These are phyloP conservation scores for Cryptocheilus praepositus DNA, from an alignment of 2,888 invertebrate species.

Conservation along the genomic window DNA sequence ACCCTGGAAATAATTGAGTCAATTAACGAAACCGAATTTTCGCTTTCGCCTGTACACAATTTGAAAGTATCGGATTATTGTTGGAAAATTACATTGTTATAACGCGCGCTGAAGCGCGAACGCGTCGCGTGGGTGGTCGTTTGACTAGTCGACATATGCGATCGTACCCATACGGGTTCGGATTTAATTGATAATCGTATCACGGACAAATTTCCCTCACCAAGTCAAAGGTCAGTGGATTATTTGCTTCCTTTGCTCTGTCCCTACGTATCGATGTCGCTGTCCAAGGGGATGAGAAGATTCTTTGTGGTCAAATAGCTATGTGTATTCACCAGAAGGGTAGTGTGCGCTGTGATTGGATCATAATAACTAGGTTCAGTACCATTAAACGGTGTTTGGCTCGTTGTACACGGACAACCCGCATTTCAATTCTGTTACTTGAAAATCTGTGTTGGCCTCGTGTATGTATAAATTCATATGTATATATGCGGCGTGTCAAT, in stretches of 20 bases:
- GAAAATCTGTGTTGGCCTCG: too few relatives aligned
- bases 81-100: conserved; percentile 33
- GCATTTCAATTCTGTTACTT: too few relatives aligned
- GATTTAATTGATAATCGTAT: conserved; percentile 8
- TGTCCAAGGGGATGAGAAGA: too few relatives aligned
- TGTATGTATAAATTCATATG: too few relatives aligned
- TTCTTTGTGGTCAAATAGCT: too few relatives aligned
- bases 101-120: conserved; percentile 1
- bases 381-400: too few relatives aligned
- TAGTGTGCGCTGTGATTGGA: too few relatives aligned
- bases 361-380: too few relatives aligned
- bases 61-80: conserved; percentile 43
- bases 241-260: background rate
- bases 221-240: conserved; percentile 32
- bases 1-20: conserved; percentile 44
- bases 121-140: background rate
- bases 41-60: conserved; percentile 30
- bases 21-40: conserved; percentile 54
- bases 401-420: too few relatives aligned
- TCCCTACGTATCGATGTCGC: too few relatives aligned
- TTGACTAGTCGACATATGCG: background rate
- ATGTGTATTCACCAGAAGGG: too few relatives aligned
- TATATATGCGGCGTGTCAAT: too few relatives aligned
- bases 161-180: background rate
- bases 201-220: conserved; percentile 29